These are phyloP conservation scores for Pluvialis apricaria DNA, from an alignment of 2,113 vertebrate species.

Conservation along the genomic window DNA sequence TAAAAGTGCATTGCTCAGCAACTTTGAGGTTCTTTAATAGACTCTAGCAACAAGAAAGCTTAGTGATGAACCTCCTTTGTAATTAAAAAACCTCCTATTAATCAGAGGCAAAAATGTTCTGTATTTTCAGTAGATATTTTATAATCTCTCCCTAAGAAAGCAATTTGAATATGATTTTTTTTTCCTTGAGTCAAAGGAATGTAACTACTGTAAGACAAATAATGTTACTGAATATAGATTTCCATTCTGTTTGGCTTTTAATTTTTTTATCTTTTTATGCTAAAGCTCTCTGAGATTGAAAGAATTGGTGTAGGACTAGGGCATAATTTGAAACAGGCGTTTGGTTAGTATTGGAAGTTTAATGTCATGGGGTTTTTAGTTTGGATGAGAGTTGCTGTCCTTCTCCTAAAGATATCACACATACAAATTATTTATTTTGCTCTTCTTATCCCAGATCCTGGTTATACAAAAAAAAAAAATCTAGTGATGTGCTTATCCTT, in stretches of 20 bases:
- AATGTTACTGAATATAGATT: background rate
- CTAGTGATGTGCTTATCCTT: background rate
- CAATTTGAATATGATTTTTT: background rate
- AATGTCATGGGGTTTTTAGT: background rate
- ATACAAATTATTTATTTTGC: background rate
- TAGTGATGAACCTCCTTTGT: background rate
- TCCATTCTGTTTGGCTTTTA: background rate
- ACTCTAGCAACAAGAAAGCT: background rate
- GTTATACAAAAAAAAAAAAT: background rate
- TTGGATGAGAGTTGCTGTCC: background rate
- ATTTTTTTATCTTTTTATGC: background rate
- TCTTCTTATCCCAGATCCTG: background rate
- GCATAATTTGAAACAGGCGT: conserved; percentile 24
- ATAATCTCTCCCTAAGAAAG: background rate
- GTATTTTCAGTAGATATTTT: background rate
- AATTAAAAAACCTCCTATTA: background rate
- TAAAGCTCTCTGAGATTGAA: background rate
- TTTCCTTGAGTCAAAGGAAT: background rate
- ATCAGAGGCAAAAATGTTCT: background rate
- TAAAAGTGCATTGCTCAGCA: background rate
- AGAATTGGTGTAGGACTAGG: background rate
- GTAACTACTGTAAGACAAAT: background rate
- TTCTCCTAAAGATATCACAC: background rate
- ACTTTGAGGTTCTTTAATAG: background rate
- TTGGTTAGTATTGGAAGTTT: background rate